phyloP scores from a whole-genome alignment of 2,888 invertebrate species.

The Agrilus mali region DNA sequence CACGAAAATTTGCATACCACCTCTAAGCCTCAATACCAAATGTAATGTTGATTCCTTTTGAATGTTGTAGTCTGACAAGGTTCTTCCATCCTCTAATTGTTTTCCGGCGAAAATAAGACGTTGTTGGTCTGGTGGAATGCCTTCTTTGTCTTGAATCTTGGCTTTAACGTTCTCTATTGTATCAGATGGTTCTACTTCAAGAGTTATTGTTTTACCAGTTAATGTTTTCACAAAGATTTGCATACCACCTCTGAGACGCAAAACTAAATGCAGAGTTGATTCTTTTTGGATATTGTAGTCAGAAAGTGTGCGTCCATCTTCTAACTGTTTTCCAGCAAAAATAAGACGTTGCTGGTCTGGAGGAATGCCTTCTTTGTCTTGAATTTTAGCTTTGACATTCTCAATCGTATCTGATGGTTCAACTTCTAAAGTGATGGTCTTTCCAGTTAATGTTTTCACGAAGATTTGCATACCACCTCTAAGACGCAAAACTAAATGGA shows the following conservation, averaged over 20 bases:
- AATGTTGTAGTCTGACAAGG: slow-evolving; percentile 52
- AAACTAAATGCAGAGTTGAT: slow-evolving; percentile 83
- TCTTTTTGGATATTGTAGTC: slow-evolving; percentile 66
- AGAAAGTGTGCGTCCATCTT: slow-evolving; percentile 66
- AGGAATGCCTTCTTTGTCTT: slow-evolving; percentile 83
- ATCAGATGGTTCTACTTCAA: slow-evolving; percentile 49
- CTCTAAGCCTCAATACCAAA: slow-evolving; percentile 45
- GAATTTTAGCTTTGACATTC: slow-evolving; percentile 87
- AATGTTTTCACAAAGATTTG: slow-evolving; percentile 45
- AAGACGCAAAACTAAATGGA: slow-evolving; percentile 45
- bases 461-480: slow-evolving; percentile 57
- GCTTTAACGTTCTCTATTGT: slow-evolving; percentile 53
- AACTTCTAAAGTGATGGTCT: slow-evolving; percentile 43
- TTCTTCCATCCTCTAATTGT: slow-evolving; percentile 57
- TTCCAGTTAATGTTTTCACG: slow-evolving; percentile 45
- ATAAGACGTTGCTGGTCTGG: slow-evolving; percentile 82
- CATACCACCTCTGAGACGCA: slow-evolving; percentile 56
- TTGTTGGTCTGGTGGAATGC: slow-evolving; percentile 47
- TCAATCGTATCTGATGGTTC: slow-evolving; percentile 83
- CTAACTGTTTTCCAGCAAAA: slow-evolving; percentile 84
- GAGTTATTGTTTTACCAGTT: slow-evolving; percentile 44
- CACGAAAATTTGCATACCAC: slow-evolving; percentile 56
- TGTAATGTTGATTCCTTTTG: slow-evolving; percentile 49
- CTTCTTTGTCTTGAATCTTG: slow-evolving; percentile 44
- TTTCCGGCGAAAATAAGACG: slow-evolving; percentile 54